Evolutionary conservation across 2,888 invertebrate genomes (phyloP), one percentile per base, ranked within the genome.

Genomic region (Empis stercorea): DNA sequence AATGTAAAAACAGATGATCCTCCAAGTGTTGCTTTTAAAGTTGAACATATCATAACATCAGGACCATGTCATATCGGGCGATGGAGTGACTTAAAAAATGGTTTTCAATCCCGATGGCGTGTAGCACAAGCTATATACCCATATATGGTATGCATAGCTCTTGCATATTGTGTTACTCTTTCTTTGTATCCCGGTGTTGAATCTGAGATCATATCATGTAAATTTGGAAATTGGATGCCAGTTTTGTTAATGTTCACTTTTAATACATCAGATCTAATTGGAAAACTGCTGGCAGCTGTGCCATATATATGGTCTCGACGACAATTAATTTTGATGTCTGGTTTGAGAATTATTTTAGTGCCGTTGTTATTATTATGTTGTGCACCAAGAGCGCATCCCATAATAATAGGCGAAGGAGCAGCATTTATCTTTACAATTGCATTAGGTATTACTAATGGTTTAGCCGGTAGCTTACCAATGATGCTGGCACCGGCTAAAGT

Each of bases 391-490:
- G 74, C 76, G 45, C 74, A 77, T 16, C 91, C 92, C 0, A 76
- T 86, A 38, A 80, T 89, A 50, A 74, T 78, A 0, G 70, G 70
- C 0, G 84, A 84, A 61, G 73, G 76, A 20, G 80, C 80, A 54
- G 77, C 85, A 1, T 73, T 84, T 52, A 58, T 80, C 14, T 76
- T 84, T 48, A 80, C 82, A 10, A 62, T 81, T 58, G 58, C 80
- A 1, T 70, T 93, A 50, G 93, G 93, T 2, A 73, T 91, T 16
- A 82, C 84, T 42, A 93, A 93, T 59, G 93, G 93, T 0, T 73
- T 92, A 40, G 80, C 93, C 47, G 93, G 93, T 5, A 89, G 91
- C 50, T 80, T 93, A 30, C 93, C 93, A 3, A 93, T 93, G 88
- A 91, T 93, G 59, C 76, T 87, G 60, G 93, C 92, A 1, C 88